These are phyloP conservation scores for Mirounga angustirostris DNA, from an alignment of 2,113 vertebrate genomes.

Conservation along the genomic window DNA sequence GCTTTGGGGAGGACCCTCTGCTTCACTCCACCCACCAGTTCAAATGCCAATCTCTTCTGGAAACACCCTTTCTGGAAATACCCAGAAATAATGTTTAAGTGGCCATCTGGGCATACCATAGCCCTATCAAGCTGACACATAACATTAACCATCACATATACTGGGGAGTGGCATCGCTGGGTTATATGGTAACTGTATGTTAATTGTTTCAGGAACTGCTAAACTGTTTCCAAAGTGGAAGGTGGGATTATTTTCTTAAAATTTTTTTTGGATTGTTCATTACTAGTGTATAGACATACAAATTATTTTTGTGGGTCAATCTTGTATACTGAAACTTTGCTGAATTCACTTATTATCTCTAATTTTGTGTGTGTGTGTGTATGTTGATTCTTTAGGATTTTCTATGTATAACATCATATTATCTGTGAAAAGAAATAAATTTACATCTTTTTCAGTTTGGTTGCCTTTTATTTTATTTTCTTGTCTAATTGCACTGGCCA, in stretches of 20 bases:
- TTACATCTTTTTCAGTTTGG: background rate
- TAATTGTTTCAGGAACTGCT: background rate
- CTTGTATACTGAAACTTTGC: background rate
- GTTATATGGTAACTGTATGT: background rate
- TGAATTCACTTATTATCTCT: background rate
- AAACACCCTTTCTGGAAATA: background rate
- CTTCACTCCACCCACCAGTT: background rate
- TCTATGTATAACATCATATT: background rate
- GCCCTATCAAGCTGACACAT: background rate
- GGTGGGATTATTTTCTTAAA: background rate
- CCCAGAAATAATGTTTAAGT: background rate
- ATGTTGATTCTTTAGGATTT: background rate
- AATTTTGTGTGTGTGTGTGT: background rate
- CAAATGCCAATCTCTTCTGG: background rate
- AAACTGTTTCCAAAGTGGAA: background rate
- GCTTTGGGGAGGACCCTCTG: background rate
- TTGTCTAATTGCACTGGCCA: background rate
- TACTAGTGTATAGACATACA: background rate
- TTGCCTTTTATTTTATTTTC: background rate
- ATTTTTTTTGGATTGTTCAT: background rate
- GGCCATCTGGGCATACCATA: background rate
- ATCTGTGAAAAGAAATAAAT: background rate
- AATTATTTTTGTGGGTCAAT: background rate
- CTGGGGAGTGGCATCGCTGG: background rate
- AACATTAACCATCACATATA: background rate